Percentiles rank a stretch among this genome's conserved stretches.
Conservation (phyloP, 2,113 vertebrate species). For the Tragelaphus imberbis region DNA sequence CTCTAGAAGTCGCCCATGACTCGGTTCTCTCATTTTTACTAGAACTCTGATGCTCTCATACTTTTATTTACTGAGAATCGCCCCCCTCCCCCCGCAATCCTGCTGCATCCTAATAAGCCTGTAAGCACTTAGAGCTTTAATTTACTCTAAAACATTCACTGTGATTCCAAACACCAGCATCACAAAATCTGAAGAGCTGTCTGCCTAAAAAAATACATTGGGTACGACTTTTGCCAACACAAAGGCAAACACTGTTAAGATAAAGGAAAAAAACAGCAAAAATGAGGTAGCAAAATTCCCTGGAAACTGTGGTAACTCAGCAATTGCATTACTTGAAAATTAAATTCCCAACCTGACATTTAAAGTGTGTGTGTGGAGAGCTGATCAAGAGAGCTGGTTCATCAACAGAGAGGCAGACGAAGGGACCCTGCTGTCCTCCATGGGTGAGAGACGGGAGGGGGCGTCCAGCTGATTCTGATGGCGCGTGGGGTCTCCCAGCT, state of each 20-base stretch:
- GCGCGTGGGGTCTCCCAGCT: no score
- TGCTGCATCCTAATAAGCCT: no score
- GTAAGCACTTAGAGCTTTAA: neutral
- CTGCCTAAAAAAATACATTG: neutral
- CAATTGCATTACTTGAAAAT: neutral
- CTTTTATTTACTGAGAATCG: neutral
- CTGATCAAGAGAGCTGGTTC: neutral
- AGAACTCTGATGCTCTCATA: neutral
- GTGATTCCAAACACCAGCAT: neutral
- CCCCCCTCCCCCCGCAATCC: neutral
- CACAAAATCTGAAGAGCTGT: neutral
- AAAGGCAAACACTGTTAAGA: no score
- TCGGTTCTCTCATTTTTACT: neutral
- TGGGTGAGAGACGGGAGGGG: neutral
- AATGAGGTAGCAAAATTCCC: accelerated
- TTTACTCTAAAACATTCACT: neutral
- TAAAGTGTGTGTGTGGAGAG: neutral
- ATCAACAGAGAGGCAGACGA: no score
- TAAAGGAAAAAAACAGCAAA: neutral
- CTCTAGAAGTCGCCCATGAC: no score
- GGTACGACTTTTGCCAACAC: neutral
- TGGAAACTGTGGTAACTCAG: neutral
- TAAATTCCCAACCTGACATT: neutral
- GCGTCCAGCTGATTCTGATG: neutral
- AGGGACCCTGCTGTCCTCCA: neutral